These are phyloP conservation scores for Pelecanoides urinatrix DNA, from an alignment of 2,113 vertebrate genomes.

Conservation along the genomic window DNA sequence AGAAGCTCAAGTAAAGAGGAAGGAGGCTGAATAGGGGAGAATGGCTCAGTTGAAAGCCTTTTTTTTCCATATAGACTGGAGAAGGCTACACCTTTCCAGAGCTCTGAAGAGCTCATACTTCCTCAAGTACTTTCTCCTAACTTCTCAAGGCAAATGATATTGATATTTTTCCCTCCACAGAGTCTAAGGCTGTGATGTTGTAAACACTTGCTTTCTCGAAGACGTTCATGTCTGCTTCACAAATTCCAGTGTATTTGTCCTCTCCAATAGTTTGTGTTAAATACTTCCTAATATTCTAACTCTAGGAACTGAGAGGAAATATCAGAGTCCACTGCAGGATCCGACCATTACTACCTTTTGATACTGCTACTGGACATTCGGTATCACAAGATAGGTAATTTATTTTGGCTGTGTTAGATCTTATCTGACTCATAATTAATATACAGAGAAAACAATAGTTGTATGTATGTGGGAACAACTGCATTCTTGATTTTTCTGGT, in stretches of 20 bases:
- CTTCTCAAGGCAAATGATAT: background rate
- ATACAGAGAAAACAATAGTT: background rate
- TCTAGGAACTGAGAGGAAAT: constrained; percentile 66
- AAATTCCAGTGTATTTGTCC: background rate
- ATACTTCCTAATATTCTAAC: background rate
- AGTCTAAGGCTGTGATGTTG: background rate
- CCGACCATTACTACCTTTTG: constrained; percentile 50
- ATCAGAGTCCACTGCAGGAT: constrained; percentile 68
- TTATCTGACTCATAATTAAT: background rate
- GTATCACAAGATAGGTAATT: constrained; percentile 21
- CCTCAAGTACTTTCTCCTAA: background rate
- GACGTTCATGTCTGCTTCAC: background rate
- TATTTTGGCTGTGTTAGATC: background rate
- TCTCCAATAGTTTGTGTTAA: background rate
- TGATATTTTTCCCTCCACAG: background rate
- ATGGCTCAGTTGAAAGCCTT: background rate
- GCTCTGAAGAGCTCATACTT: background rate
- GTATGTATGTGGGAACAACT: background rate
- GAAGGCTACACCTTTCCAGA: background rate
- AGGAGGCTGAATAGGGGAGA: background rate
- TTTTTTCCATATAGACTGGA: background rate
- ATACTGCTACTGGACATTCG: background rate
- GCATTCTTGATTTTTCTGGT: background rate
- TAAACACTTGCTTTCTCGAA: background rate
- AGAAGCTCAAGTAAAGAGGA: background rate